Evolutionary conservation across 2,888 invertebrate species (phyloP), one percentile per base, ranked within the genome.

Genomic region (Machimus atricapillus): DNA sequence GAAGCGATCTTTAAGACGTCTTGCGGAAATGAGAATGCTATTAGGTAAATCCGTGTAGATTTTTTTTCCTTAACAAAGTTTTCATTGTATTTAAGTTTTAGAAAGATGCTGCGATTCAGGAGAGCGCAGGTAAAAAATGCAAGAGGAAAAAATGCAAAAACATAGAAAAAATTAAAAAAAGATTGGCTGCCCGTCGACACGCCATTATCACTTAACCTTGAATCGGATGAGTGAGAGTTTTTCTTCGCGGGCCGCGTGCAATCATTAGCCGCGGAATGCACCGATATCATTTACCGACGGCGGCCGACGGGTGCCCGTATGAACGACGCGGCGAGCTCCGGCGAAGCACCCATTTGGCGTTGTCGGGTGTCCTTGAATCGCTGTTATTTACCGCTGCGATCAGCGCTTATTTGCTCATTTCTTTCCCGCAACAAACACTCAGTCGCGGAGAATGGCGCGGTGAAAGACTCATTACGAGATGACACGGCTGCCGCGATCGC

Each of bases 131-230:
- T 58, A 82, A 82, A 82, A 58, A 58, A 37, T 66, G 73, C 31
- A 83, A 83, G 73, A 43, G 66, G 66, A 83, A 40, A 19, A 81
- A 81, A 34, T 27, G 52, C 2, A 56, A 73, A 46, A 83, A 83
- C n/a, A 12, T 66, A 27, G 52, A 43, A 46, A 76, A 85, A 76
- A 76, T 31, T 66, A 85, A 74, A 74, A 27, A 85, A 74, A 46
- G 46, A 85, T 31, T 46, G 46, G 52, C 76, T 52, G 76, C 85
- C 73, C 85, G 85, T 85, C 85, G 73, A 85, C 85, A 56, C 73
- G 76, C 85, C 85, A 85, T 85, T 85, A 74, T 85, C 85, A 85
- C 85, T 85, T 85, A 85, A 85, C 85, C 85, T 85, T 85, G 85
- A 85, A 85, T 85, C 76, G 46, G 43, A 34, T 31, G 76, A 85